Base-by-base conservation (phyloP, 2,113 vertebrate genomes). In the Neogale vison region DNA sequence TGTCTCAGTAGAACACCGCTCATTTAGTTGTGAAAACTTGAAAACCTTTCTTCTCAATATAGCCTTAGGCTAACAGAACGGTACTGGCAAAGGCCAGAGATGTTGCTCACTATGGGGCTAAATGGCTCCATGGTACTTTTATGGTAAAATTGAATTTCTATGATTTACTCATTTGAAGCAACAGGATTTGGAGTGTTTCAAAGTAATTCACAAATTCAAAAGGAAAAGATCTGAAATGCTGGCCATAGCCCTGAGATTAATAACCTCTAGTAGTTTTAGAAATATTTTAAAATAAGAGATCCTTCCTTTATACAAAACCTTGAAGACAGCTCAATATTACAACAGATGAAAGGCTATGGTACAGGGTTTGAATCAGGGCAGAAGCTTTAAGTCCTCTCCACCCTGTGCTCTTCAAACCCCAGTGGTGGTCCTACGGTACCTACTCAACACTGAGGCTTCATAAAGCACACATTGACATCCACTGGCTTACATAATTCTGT, bases 101-200 rank as follows among this genome's bases (percentile, higher is more conserved):
- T 24, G 39, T 10, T 57, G 61, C 67, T 93, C n/a, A 47, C 61
- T 29, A 65, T 1, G 8, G 59, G 55, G 15, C n/a, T 47, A 20
- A 83, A 76, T 18, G 26, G 20, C 20, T 61, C 50, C 10, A 18
- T 26, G 11, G 15, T 84, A 87, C 55, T 95, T 84, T 57, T 12
- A 69, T 12, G 20, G 80, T 59, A 71, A 96, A 84, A 92, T 21
- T 79, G 21, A 96, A 93, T 63, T 83, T 93, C 7, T 42, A 45
- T 61, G 69, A 90, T 96, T 95, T 93, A 83, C 34, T 92, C 26
- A 65, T 92, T 81, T 79, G 59, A 86, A 96, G 89, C 67, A 86
- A 80, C 76, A 65, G 55, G 42, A 83, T 87, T 91, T 93, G 67
- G 71, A 92, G 14, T 52, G 29, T 55, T 82, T 88, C 79, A 69